Evolutionary conservation across 2,113 vertebrate species (phyloP).

Genomic region (Lota lota): DNA sequence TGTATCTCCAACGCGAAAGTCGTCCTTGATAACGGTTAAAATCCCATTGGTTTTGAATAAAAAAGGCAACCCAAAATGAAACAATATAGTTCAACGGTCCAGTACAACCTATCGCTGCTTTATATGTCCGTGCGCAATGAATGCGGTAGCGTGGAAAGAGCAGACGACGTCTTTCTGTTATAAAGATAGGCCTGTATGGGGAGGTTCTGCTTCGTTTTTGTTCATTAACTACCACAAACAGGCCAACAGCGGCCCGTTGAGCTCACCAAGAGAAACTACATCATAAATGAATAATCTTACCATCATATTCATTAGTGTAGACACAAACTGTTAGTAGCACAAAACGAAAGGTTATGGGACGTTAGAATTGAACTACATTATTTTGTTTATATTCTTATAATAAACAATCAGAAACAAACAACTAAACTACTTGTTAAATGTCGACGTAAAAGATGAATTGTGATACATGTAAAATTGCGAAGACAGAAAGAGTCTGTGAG

Average conservation of each 20-base stretch:
- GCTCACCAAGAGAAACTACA: not conserved
- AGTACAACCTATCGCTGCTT: not conserved
- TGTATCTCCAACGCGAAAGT: not conserved
- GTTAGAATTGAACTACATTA: too few relatives aligned
- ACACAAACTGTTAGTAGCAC: too few relatives aligned
- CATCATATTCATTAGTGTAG: not conserved
- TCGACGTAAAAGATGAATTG: not conserved
- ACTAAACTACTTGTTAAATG: not conserved
- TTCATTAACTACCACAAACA: not conserved
- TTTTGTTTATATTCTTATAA: too few relatives aligned
- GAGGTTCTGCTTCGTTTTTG: not conserved
- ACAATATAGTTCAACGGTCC: not conserved
- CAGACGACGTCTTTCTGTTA: not conserved
- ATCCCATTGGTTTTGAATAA: not conserved
- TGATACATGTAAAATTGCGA: slow-evolving; percentile 30
- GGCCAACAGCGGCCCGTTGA: not conserved
- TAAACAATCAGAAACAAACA: too few relatives aligned
- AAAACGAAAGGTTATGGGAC: too few relatives aligned
- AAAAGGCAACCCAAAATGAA: not conserved
- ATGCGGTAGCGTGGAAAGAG: not conserved
- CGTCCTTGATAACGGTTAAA: not conserved
- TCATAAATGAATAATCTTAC: not conserved
- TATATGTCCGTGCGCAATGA: not conserved
- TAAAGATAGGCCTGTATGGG: not conserved
- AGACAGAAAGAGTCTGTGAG: not conserved